Evolutionary conservation across 2,797 vertebrate species (phyloP).

Genomic region (Eutrigla gurnardus): DNA sequence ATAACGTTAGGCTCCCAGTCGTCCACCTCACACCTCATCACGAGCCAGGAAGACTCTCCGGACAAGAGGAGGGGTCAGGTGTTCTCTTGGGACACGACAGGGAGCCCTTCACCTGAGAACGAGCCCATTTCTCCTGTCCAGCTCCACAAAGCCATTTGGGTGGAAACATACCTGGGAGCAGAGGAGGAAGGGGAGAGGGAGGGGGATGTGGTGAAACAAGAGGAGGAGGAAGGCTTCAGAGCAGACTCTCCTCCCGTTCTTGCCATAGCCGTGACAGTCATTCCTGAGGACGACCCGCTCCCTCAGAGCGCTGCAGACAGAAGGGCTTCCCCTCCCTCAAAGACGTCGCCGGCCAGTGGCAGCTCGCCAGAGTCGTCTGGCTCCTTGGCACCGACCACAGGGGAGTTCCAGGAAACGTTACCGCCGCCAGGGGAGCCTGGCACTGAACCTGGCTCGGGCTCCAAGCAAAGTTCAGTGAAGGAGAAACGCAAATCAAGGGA

Average conservation of each 20-base stretch:
- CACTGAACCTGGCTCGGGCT: constrained; percentile 6
- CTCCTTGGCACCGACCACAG: constrained; percentile 48
- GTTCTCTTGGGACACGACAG: constrained; percentile 34
- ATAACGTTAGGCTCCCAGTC: constrained; percentile 68
- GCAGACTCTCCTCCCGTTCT: constrained; percentile 74
- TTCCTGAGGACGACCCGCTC: constrained; percentile 67
- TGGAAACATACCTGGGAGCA: constrained; percentile 82
- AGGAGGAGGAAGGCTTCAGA: constrained; percentile 60
- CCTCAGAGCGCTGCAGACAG: constrained; percentile 4
- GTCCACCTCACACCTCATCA: constrained; percentile 41
- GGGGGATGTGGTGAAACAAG: constrained; percentile 27
- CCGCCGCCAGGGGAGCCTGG: constrained; percentile 41
- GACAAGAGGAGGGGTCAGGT: constrained; percentile 42
- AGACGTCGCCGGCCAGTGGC: constrained; percentile 39
- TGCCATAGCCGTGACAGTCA: constrained; percentile 73
- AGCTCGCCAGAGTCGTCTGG: constrained; percentile 50
- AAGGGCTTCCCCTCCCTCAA: constrained; percentile 20
- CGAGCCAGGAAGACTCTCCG: constrained; percentile 18
- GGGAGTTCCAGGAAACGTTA: constrained; percentile 56
- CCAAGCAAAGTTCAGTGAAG: constrained; percentile 37
- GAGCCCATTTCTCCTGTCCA: constrained; percentile 65
- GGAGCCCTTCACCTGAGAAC: constrained; percentile 36
- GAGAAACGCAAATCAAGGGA: constrained; percentile 48
- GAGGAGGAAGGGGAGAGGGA: constrained; percentile 51
- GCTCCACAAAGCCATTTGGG: constrained; percentile 80